Evolutionary conservation across 1,140 invertebrate genomes (phyloP).

Genomic region (Rhopalosiphum maidis): DNA sequence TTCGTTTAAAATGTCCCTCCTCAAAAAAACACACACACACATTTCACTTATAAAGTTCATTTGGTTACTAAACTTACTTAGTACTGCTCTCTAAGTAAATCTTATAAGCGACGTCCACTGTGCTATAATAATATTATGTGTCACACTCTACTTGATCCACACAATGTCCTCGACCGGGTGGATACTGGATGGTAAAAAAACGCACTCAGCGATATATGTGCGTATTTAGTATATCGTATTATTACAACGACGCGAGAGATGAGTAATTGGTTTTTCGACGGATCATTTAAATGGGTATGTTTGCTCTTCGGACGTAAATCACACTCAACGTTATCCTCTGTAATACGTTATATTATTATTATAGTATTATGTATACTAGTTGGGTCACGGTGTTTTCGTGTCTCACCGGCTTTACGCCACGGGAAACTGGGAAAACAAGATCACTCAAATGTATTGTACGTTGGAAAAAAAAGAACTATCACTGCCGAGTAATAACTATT

Average conservation of each 20-base stretch:
- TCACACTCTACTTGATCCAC: not conserved
- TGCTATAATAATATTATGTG: not conserved
- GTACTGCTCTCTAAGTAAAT: not conserved
- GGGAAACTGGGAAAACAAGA: not conserved
- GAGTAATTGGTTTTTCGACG: slow-evolving; percentile 14
- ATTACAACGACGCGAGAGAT: not conserved
- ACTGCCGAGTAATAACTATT: not conserved
- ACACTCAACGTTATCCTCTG: not conserved
- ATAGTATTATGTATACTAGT: too few relatives aligned
- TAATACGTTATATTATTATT: not conserved
- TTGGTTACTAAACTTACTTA: not conserved
- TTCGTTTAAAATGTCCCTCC: not conserved
- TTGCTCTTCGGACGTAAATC: not conserved
- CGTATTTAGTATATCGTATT: not conserved
- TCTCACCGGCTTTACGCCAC: not conserved
- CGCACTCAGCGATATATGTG: not conserved
- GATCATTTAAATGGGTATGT: not conserved
- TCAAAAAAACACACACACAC: too few relatives aligned
- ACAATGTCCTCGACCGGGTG: not conserved
- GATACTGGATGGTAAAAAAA: not conserved
- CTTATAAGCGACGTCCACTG: not conserved
- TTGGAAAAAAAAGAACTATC: not conserved
- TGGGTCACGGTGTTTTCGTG: not conserved
- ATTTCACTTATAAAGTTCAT: not conserved
- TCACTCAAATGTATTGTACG: not conserved